Conservation (phyloP, 64 coral and sea anemone species). For the Acropora yongei region DNA sequence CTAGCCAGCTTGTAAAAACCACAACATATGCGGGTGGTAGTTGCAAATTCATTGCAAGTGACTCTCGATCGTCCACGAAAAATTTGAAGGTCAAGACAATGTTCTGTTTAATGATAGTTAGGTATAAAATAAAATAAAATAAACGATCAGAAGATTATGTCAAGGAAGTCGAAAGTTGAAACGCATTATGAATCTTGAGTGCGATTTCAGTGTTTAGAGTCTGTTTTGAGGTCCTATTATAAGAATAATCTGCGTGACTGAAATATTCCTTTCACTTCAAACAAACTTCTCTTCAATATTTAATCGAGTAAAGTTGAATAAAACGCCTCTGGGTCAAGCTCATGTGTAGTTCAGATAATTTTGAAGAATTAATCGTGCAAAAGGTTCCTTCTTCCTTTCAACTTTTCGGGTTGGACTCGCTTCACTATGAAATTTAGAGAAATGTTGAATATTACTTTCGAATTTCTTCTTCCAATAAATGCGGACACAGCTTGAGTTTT, state of each 20-base stretch:
- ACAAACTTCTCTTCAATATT: slow-evolving; percentile 13
- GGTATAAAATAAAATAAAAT: too few relatives aligned
- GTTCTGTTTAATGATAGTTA: too few relatives aligned
- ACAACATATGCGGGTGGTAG: too few relatives aligned
- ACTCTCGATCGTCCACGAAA: too few relatives aligned
- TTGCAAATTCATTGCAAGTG: too few relatives aligned
- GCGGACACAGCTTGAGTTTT: neutral
- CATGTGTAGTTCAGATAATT: neutral
- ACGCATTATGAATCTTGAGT: too few relatives aligned
- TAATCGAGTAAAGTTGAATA: slow-evolving; percentile 23
- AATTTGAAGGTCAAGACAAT: too few relatives aligned
- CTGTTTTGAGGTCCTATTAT: neutral
- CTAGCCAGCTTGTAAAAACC: too few relatives aligned
- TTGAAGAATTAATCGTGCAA: neutral
- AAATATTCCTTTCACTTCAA: slow-evolving; percentile 27
- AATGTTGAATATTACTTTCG: neutral
- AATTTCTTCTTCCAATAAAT: neutral
- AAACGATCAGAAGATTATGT: too few relatives aligned
- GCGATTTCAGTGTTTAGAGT: too few relatives aligned
- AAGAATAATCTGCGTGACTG: neutral
- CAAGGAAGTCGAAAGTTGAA: too few relatives aligned
- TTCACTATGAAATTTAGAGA: neutral
- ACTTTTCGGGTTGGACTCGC: neutral
- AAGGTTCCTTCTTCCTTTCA: neutral
- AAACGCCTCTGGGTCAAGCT: neutral